Evolutionary conservation across 2,113 vertebrate species (phyloP).

Genomic region (Leucoraja erinaceus): DNA sequence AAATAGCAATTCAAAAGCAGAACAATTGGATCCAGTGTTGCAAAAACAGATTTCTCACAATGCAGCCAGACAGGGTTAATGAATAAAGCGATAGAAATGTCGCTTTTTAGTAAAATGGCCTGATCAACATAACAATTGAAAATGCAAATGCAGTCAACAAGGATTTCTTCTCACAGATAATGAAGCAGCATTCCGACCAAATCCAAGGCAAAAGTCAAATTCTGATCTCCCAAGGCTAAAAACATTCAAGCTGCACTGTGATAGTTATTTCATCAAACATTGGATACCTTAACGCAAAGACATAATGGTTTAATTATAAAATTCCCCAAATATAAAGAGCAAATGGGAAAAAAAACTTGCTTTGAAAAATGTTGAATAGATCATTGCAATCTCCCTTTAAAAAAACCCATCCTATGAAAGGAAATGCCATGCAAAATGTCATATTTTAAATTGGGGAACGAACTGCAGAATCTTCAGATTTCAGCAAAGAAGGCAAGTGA

Average conservation of each 20-base stretch:
- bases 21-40: background rate
- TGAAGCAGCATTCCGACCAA: background rate
- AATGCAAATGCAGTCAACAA: background rate
- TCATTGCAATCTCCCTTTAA: background rate
- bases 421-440: constrained; percentile 13
- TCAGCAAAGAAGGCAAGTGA: background rate
- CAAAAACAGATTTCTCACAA: background rate
- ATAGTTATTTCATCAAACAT: background rate
- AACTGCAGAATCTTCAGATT: background rate
- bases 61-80: background rate
- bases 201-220: background rate
- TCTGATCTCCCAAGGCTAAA: background rate
- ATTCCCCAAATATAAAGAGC: background rate
- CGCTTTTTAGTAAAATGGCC: background rate
- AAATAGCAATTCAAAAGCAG: background rate
- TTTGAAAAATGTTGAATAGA: background rate
- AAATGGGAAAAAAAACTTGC: background rate
- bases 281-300: background rate
- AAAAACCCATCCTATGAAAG: background rate
- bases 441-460: background rate
- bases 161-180: background rate
- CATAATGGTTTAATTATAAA: background rate
- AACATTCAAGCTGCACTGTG: background rate
- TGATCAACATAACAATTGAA: background rate
- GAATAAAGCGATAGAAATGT: background rate